Evolutionary conservation across 2,888 invertebrate species (phyloP), one percentile per base, ranked within the genome.

Genomic region (Acrobasis consociella): DNA sequence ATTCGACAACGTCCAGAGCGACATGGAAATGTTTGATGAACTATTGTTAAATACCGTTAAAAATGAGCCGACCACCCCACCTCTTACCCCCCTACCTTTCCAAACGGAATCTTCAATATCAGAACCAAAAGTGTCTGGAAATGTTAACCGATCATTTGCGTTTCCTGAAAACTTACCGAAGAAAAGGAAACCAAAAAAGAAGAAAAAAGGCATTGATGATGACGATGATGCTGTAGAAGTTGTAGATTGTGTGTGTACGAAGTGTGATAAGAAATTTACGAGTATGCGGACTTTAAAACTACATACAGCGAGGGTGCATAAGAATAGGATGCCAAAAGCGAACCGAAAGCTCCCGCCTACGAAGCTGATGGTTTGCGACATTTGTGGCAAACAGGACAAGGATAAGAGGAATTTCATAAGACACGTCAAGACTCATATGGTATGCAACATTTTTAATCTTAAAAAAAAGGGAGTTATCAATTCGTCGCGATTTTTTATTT

Each of bases 201-300:
- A 51, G 37, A 68, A 66, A 38, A 52, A 62, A 13, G 37, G 50
- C 13, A 56, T 60, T 16, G 53, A 63, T 38, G 7, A 52, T 39
- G 49, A 1, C 31, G 11, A 46, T 5, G 42, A 38, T n/a, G 50
- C 84, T 15, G 75, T 79, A 1, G 79, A 80, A 42, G 70, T 66
- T 9, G 31, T 52, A 7, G 52, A 52, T 10, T 70, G 74, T 39
- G 13, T 46, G 13, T 91, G 90, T 62, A 81, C 83, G 64, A 72
- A 82, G 63, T 91, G 91, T 64, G 60, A 83, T 1, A 84, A 71
- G 60, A 72, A 73, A 31, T 89, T 80, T 63, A 65, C 68, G 9
- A 73, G 59, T 22, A 15, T 66, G 0, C 71, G 58, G 62, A 72
- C 76, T 3, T 63, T 91, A 9, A 82, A 80, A 58, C 69, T 78